Evolutionary conservation across 2,113 vertebrate genomes (phyloP), one percentile per base, ranked within the genome.

Genomic region (Notothenia rossii): DNA sequence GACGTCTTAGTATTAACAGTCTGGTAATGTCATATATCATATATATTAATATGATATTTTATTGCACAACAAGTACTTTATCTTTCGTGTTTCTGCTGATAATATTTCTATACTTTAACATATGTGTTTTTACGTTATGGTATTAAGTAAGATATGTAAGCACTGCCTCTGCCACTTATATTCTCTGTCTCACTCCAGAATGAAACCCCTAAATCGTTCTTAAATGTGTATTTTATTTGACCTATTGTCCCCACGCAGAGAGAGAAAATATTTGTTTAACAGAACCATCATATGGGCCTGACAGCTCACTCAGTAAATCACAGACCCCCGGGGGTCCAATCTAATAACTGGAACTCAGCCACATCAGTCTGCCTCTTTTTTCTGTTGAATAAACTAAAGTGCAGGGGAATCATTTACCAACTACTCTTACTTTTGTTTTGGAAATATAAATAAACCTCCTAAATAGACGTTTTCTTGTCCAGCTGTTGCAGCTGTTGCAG

Each of bases 191-290:
- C 67, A 69, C 69, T 73, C 15, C 14, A 58, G 22, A 49, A n/a
- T 36, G 9, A 36, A 60, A 40, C 56, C 22, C 17, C 7, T 50
- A 29, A 17, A 1, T 40, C 15, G 11, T 53, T 54, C 29, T 69
- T 48, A 5, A 10, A 14, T 75, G 9, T 45, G 7, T 7, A 2
- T 49, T n/a, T n/a, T 51, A 36, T 59, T 25, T 67, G 45, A 75
- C 14, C 15, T 20, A 10, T 45, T 40, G 43, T 60, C 18, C 15
- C 46, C 20, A 40, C 22, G 36, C 6, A 48, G 1, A 61, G 7
- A 56, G 6, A 22, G 49, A 80, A 20, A 76, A 45, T 76, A 62
- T 67, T 67, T 1, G 8, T 63, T 79, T 17, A 0, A 29, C 58
- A 63, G 36, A 45, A 14, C 1, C 20, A 4, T 61, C 12, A 69